phyloP scores from a whole-genome alignment of 2,113 vertebrate species.

The Nettapus auritus region DNA sequence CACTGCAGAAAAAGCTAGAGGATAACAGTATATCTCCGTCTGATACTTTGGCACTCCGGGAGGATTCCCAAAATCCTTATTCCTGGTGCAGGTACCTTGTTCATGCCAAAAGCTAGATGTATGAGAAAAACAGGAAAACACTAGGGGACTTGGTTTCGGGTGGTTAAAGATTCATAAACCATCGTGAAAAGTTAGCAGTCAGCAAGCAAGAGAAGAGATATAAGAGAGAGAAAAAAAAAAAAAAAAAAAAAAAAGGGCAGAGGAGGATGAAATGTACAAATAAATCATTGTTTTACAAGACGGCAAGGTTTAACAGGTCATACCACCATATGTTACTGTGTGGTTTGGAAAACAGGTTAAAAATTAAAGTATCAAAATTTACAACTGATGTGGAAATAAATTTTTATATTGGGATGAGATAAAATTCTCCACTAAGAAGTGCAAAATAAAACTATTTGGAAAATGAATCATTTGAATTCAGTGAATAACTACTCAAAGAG shows the following conservation, averaged over 20 bases:
- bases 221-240: neutral
- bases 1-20: neutral
- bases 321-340: neutral
- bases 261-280: neutral
- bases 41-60: neutral
- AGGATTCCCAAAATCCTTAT: neutral
- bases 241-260: neutral
- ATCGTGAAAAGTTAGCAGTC: neutral
- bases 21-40: neutral
- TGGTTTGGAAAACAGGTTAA: neutral
- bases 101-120: neutral
- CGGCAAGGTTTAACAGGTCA: neutral
- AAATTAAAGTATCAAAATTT: neutral
- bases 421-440: neutral
- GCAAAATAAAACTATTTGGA: neutral
- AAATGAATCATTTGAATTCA: neutral
- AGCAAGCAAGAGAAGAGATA: neutral
- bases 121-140: neutral
- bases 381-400: neutral
- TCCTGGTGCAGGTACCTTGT: neutral
- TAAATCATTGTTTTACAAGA: neutral
- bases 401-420: neutral
- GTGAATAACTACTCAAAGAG: neutral
- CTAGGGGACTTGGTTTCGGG: neutral
- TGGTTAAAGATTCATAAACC: neutral